Percentiles rank a stretch among this genome's conserved stretches.
Evolutionary conservation across 2,797 vertebrate species (phyloP).

Genomic region (Holocentrus rufus): DNA sequence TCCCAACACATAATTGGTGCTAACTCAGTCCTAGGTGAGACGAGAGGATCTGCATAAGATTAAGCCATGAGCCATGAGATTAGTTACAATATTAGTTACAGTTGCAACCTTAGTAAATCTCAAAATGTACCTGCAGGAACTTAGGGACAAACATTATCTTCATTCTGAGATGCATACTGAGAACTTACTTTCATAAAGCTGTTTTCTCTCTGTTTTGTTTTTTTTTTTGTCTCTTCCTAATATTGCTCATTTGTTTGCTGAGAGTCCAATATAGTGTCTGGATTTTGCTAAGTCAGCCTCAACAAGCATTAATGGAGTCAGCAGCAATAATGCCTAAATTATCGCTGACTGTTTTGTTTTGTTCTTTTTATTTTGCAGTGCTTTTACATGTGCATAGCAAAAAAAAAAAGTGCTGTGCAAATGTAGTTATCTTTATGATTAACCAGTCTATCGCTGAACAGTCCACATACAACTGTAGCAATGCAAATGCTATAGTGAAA

Average conservation of each 20-base stretch:
- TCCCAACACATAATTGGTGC: background rate
- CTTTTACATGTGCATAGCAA: slow-evolving; percentile 16
- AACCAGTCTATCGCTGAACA: slow-evolving; percentile 35
- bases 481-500: slow-evolving; percentile 9
- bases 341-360: slow-evolving; percentile 64
- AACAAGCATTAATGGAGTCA: slow-evolving; percentile 55
- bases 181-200: slow-evolving; percentile 13
- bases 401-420: slow-evolving; percentile 1
- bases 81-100: too few relatives aligned
- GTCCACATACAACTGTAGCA: too few relatives aligned
- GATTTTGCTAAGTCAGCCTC: slow-evolving; percentile 59
- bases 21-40: background rate
- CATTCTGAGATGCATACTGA: too few relatives aligned
- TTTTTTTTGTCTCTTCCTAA: slow-evolving; percentile 52
- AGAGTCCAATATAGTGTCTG: slow-evolving; percentile 47
- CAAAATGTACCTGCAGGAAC: too few relatives aligned
- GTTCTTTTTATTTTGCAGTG: slow-evolving; percentile 42
- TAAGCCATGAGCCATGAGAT: too few relatives aligned
- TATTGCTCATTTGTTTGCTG: slow-evolving; percentile 63
- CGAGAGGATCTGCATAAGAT: background rate
- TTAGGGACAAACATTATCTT: too few relatives aligned
- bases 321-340: slow-evolving; percentile 53
- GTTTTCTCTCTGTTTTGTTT: slow-evolving; percentile 16
- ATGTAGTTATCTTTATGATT: slow-evolving; percentile 19
- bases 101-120: too few relatives aligned